Evolutionary conservation across 2,888 invertebrate genomes (phyloP), one percentile per base, ranked within the genome.

Genomic region (Pasiphila rectangulata): DNA sequence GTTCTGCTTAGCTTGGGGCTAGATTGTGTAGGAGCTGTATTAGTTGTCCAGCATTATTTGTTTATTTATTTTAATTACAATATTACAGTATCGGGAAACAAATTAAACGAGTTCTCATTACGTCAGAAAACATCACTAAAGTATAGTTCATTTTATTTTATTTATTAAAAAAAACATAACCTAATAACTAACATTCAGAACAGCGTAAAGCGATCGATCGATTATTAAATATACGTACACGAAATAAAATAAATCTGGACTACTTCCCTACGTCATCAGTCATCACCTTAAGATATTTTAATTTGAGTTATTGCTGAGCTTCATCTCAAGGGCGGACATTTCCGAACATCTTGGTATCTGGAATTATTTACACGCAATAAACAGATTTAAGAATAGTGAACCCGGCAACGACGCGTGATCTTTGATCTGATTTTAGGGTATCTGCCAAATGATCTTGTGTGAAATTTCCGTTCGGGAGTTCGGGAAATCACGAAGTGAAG

Each of bases 231-330:
- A n/a, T n/a, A n/a, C n/a, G n/a, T 17, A 9, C 16, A 17, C 30
- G 16, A 30, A 30, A 30, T 30, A 30, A 30, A 17, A 30, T 30
- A 17, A 30, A 16, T 9, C 5, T 16, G 4, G 2, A n/a, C 15
- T n/a, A n/a, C 15, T 9, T 16, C n/a, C n/a, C 9, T 15, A 30
- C 30, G 30, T 30, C 30, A 30, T 15, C n/a, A 17, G 30, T 30
- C 30, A 30, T 15, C n/a, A 17, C 15, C 30, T 4, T 15, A 30
- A 30, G 30, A 30, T 30, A 30, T 30, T 30, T 30, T 17, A 5
- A 30, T 17, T 17, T 30, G 17, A 30, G 16, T 30, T 30, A 30
- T 30, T 30, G 30, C 17, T 5, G 30, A 30, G 30, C 30, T 9
- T 13, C 15, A 13, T 15, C 9, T 30, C 16, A 30, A 16, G 30